phyloP scores from a whole-genome alignment of 2,113 vertebrate species.

The Syngnathus floridae region DNA sequence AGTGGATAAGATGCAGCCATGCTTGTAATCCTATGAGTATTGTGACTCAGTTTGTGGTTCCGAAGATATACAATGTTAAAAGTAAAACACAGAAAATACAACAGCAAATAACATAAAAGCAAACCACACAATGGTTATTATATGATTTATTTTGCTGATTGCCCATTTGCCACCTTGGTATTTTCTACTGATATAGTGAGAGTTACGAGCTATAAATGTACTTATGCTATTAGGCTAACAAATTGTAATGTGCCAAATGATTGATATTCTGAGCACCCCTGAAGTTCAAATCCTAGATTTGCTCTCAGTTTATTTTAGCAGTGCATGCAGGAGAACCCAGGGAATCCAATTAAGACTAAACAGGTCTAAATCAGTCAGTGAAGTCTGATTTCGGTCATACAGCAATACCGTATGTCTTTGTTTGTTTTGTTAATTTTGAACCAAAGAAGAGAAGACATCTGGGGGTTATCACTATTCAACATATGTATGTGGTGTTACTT shows the following conservation, averaged over 20 bases:
- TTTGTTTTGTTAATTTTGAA: constrained; percentile 1
- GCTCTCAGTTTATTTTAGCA: not conserved
- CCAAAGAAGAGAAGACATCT: not conserved
- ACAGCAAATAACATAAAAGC: not conserved
- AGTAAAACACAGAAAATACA: not conserved
- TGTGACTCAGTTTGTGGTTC: constrained; percentile 13
- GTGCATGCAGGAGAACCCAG: not conserved
- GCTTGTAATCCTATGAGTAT: constrained; percentile 16
- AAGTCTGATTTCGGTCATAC: not conserved
- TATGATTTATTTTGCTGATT: not conserved
- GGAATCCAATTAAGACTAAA: too few species aligned
- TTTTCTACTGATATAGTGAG: not conserved
- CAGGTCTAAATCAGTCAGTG: not conserved
- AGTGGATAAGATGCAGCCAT: constrained; percentile 37
- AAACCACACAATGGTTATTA: too few species aligned
- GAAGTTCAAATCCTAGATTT: not conserved
- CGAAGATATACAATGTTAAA: not conserved
- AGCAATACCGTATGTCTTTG: not conserved
- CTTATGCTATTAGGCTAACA: not conserved
- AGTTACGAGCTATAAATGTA: not conserved
- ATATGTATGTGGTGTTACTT: constrained; percentile 42
- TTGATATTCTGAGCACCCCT: not conserved
- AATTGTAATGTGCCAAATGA: not conserved
- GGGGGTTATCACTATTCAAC: constrained; percentile 21
- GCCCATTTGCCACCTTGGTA: not conserved